phyloP scores from a whole-genome alignment of 2,888 invertebrate species.

The Tanypteryx hageni region DNA sequence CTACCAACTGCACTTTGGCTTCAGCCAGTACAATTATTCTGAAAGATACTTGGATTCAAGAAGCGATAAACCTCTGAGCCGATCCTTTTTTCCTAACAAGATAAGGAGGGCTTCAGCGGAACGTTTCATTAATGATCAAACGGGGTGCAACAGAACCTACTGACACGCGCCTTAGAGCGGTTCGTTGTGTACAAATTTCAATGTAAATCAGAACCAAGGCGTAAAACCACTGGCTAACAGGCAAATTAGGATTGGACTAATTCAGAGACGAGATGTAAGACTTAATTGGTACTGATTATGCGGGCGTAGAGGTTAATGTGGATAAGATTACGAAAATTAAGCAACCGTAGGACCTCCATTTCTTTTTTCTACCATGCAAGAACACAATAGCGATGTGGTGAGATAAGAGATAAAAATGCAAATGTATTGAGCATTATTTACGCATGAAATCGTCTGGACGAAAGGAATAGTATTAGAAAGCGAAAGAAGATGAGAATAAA shows the following conservation, averaged over 20 bases:
- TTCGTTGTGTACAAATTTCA: not conserved
- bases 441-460: not conserved
- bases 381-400: not conserved
- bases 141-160: not conserved
- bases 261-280: not conserved
- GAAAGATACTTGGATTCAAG: too few relatives aligned
- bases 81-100: not conserved
- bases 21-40: too few relatives aligned
- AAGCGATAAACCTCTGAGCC: too few relatives aligned
- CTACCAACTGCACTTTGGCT: too few relatives aligned
- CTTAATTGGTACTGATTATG: not conserved
- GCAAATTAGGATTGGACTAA: not conserved
- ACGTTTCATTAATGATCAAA: not conserved
- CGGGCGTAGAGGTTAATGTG: not conserved
- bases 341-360: not conserved
- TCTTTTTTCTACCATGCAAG: not conserved
- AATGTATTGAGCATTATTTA: not conserved
- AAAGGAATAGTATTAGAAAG: not conserved
- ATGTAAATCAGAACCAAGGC: not conserved
- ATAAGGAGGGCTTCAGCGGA: not conserved
- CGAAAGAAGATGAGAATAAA: not conserved
- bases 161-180: not conserved
- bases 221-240: not conserved
- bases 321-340: not conserved
- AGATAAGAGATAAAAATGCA: not conserved